Conservation (phyloP, 1,140 invertebrate genomes). For the Caenorhabditis tropicalis region DNA sequence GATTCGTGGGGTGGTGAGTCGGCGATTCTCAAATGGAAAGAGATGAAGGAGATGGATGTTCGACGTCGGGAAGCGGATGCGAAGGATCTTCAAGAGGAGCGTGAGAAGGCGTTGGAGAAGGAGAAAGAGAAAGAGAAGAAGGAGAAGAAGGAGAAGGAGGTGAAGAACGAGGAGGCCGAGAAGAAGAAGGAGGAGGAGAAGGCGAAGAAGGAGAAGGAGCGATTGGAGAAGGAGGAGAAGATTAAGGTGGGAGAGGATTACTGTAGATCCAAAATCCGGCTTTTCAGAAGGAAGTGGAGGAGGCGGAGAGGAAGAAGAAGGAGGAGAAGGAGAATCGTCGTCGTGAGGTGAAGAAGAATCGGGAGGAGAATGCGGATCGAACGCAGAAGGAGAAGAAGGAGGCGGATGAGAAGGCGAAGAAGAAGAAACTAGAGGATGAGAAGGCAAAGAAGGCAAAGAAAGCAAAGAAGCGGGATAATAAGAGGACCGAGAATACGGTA, state of each 20-base stretch:
- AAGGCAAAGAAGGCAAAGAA: not conserved
- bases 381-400: not conserved
- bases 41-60: slow-evolving; percentile 32
- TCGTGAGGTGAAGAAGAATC: slow-evolving; percentile 8
- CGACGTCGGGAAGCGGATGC: not conserved
- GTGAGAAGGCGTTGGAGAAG: not conserved
- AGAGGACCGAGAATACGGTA: not conserved
- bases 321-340: slow-evolving; percentile 18
- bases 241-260: not conserved
- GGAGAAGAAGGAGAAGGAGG: not conserved
- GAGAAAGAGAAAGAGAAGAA: not conserved
- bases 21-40: slow-evolving; percentile 32
- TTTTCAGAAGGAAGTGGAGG: slow-evolving; percentile 9
- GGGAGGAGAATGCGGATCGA: not conserved
- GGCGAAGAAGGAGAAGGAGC: slow-evolving; percentile 1
- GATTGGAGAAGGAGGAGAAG: not conserved
- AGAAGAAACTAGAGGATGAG: not conserved
- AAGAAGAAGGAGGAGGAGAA: not conserved
- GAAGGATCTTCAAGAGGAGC: not conserved
- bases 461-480: no score
- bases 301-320: slow-evolving; percentile 26
- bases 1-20: slow-evolving; percentile 18
- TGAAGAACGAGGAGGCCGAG: not conserved
- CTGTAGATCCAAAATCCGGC: not conserved
- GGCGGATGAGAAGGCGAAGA: not conserved